Evolutionary conservation across 2,113 vertebrate genomes (phyloP).

Genomic region (Siphamia tubifer): DNA sequence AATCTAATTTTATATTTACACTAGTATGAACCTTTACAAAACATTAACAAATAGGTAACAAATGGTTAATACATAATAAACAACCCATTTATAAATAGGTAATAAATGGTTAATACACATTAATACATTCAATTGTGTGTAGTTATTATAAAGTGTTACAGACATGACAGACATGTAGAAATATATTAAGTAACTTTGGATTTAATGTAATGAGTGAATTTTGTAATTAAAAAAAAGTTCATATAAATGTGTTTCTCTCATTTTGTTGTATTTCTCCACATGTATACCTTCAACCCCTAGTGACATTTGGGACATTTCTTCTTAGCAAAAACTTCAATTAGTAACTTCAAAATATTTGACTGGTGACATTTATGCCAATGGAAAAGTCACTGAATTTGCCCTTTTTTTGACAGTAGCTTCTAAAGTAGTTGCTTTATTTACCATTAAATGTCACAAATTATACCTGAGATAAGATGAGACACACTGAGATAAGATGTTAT

Average conservation of each 20-base stretch:
- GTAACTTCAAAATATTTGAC: slow-evolving; percentile 10
- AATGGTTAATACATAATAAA: too few species aligned
- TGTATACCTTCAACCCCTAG: neutral
- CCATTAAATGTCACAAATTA: neutral
- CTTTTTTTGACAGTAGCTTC: slow-evolving; percentile 17
- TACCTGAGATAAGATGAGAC: neutral
- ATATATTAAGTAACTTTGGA: neutral
- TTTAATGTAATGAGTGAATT: neutral
- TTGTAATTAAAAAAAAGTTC: neutral
- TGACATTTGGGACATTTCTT: slow-evolving; percentile 27
- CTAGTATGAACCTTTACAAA: too few species aligned
- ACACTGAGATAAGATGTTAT: neutral
- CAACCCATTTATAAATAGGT: too few species aligned
- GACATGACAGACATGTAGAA: too few species aligned
- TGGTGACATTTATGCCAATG: slow-evolving; percentile 39
- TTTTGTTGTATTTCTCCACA: neutral
- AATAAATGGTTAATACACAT: too few species aligned
- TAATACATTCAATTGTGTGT: too few species aligned
- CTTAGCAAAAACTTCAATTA: neutral
- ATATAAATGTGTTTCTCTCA: neutral
- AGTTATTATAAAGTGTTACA: too few species aligned
- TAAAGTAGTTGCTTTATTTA: neutral
- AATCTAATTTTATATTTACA: too few species aligned
- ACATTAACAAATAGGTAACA: too few species aligned
- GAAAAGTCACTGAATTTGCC: slow-evolving; percentile 30